Conservation (phyloP, 2,888 invertebrate species). For the Coremacera marginata region DNA sequence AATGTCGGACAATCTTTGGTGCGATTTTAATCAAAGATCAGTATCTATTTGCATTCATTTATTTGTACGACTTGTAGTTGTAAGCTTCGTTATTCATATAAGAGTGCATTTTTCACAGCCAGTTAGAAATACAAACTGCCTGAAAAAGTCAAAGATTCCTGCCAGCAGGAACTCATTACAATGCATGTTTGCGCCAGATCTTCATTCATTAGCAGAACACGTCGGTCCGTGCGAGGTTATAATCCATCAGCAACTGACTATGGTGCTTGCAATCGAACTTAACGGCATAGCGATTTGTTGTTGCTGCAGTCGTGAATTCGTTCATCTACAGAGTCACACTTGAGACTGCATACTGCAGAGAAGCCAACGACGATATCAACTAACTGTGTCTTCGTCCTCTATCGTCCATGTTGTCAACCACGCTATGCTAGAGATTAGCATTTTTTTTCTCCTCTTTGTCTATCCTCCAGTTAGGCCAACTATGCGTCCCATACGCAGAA, state of each 20-base stretch:
- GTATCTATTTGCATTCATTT: constrained; percentile 28
- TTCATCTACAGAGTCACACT: neutral
- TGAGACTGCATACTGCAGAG: too few species aligned
- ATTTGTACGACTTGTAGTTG: constrained; percentile 29
- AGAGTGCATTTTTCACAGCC: neutral
- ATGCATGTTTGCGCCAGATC: neutral
- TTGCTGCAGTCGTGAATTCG: too few species aligned
- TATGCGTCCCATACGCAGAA: neutral
- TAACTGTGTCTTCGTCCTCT: too few species aligned
- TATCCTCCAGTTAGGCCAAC: neutral
- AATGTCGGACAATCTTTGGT: constrained; percentile 15
- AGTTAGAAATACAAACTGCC: neutral
- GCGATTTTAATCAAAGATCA: constrained; percentile 30
- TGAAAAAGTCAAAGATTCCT: neutral
- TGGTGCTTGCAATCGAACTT: neutral
- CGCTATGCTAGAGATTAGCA: too few species aligned
- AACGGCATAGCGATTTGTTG: neutral
- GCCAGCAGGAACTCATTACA: constrained; percentile 3
- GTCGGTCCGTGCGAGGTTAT: neutral
- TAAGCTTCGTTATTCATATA: constrained; percentile 8
- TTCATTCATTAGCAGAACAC: constrained; percentile 23
- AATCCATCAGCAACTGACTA: constrained; percentile 1
- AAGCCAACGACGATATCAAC: too few species aligned
- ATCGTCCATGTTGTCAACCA: too few species aligned
- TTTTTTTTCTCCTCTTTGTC: neutral